Evolutionary conservation across 2,888 invertebrate genomes (phyloP), one percentile per base, ranked within the genome.

Genomic region (Stratiomys singularior): DNA sequence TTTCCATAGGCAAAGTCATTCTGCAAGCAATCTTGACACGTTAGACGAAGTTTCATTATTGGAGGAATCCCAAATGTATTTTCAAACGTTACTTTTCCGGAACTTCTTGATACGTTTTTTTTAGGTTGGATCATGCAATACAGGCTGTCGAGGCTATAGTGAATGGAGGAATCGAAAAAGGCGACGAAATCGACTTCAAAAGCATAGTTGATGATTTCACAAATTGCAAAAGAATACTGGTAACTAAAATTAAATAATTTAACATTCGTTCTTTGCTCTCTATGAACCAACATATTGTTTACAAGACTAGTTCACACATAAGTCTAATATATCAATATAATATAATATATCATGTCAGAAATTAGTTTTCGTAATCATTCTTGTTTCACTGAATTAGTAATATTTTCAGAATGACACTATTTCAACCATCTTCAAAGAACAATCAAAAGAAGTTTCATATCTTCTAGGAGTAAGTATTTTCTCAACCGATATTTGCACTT

Each of bases 381-480:
- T n/a, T n/a, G n/a, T n/a, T n/a, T n/a, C 23, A 13, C 9, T 37
- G 13, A 15, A 23, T 69, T 58, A 30, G 11, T 28, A 76, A 4
- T 46, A 28, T 4, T 58, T 58, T 18, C 72, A 76, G 76, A 63
- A 76, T 37, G 63, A 76, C 21, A 56, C 56, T 5, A 76, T 76
- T 13, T 1, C 13, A 25, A 21, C 44, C 5, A 63, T 76, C 15
- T 76, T 63, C n/a, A 37, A 37, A 4, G 63, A 63, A 11, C 13
- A 44, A 21, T 25, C 76, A 5, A 56, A 76, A 11, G 76, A 76
- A 63, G 46, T 76, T 13, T 25, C 56, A n/a, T 13, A 23, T 3
- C 28, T 76, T 11, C 37, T 76, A 37, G 11, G 46, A 5, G 76
- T 76, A 76, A 37, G 63, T n/a, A 13, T 9, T 44, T 74, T 18